Percentiles rank a stretch among this genome's conserved stretches.
Evolutionary conservation across 2,113 vertebrate genomes (phyloP).

Genomic region (Oreotrochilus melanogaster): DNA sequence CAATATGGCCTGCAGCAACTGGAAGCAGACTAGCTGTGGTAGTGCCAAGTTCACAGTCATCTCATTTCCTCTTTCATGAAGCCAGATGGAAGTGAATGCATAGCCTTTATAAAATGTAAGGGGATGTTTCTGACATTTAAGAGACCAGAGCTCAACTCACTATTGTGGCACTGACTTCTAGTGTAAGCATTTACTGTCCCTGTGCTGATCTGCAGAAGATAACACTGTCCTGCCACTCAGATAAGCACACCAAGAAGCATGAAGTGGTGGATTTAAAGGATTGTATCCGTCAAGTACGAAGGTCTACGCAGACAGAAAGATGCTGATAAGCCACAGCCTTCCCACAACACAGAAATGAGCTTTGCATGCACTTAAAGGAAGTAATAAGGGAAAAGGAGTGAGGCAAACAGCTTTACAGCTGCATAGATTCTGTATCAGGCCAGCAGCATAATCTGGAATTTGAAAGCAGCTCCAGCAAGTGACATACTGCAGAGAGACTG

Average conservation of each 20-base stretch:
- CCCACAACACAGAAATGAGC: fast-evolving
- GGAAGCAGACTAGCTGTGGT: not conserved
- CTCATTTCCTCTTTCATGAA: not conserved
- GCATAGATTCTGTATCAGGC: not conserved
- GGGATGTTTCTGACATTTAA: not conserved
- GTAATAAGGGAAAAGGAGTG: not conserved
- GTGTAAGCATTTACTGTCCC: not conserved
- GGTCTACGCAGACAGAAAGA: not conserved
- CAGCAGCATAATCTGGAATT: not conserved
- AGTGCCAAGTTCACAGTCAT: not conserved
- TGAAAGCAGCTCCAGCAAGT: not conserved
- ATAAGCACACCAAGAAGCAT: not conserved
- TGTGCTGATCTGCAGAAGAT: not conserved
- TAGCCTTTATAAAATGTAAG: not conserved
- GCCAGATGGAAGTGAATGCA: not conserved
- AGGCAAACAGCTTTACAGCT: not conserved
- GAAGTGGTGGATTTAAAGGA: not conserved
- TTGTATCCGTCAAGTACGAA: not conserved
- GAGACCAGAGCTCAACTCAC: not conserved
- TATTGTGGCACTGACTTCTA: not conserved
- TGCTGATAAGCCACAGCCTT: not conserved
- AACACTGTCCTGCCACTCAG: not conserved
- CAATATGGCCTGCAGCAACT: not conserved
- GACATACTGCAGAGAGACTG: not conserved
- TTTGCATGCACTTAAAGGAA: not conserved